phyloP scores from a whole-genome alignment of 2,888 invertebrate species.

The Ectemnius continuus region DNA sequence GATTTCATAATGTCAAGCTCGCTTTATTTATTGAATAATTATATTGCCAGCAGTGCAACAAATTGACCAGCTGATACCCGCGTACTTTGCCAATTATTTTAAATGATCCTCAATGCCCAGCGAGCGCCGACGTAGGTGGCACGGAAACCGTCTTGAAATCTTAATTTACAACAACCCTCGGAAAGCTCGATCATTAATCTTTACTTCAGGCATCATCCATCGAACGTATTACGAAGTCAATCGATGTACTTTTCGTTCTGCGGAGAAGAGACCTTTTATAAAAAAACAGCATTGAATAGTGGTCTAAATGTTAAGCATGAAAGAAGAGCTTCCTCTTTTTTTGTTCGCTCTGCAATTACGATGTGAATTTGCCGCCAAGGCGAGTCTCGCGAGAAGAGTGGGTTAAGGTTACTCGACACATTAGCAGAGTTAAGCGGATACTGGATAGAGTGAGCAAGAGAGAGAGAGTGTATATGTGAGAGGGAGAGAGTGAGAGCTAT shows the following conservation, averaged over 20 bases:
- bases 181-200: neutral
- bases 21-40: slow-evolving; percentile 1
- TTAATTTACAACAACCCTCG: slow-evolving; percentile 1
- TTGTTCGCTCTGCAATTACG: neutral
- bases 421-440: slow-evolving; percentile 59
- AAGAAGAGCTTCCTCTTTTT: too few species aligned
- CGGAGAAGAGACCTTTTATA: slow-evolving; percentile 10
- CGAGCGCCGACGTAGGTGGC: neutral
- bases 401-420: slow-evolving; percentile 62
- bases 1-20: neutral
- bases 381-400: slow-evolving; percentile 46
- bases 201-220: slow-evolving; percentile 3
- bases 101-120: neutral
- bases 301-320: too few species aligned
- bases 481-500: slow-evolving; percentile 11
- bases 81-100: slow-evolving; percentile 7
- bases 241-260: slow-evolving; percentile 25
- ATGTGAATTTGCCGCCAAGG: slow-evolving; percentile 47
- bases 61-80: neutral
- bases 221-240: slow-evolving; percentile 49
- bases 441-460: slow-evolving; percentile 25
- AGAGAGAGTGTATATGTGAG: neutral
- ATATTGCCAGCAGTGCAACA: neutral
- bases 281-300: too few species aligned
- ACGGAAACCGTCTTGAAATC: neutral